Conservation (phyloP, 2,797 vertebrate species). For the Ficedula albicollis region DNA sequence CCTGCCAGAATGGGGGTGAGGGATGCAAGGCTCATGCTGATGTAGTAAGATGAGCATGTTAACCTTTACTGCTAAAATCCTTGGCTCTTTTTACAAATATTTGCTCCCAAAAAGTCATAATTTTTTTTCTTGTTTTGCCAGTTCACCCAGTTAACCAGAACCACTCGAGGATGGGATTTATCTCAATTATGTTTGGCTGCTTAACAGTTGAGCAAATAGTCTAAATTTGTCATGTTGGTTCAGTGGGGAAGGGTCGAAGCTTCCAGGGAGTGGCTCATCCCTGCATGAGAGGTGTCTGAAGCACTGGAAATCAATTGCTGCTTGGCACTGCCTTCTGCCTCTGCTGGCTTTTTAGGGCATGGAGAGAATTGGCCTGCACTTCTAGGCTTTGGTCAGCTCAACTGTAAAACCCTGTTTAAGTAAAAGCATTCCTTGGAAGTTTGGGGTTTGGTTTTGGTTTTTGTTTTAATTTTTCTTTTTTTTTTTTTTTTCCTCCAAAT, state of each 20-base stretch:
- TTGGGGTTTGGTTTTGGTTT: background rate
- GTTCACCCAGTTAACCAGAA: slow-evolving; percentile 28
- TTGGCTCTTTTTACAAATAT: background rate
- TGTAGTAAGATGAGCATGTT: background rate
- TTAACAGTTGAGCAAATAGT: background rate
- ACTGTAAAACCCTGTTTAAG: background rate
- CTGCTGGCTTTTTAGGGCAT: background rate
- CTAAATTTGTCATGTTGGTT: background rate
- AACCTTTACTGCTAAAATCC: slow-evolving; percentile 32
- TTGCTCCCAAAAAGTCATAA: background rate
- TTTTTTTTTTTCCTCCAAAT: background rate
- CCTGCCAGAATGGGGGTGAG: background rate
- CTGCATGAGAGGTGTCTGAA: background rate
- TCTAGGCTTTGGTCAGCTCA: background rate
- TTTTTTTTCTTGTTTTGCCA: background rate
- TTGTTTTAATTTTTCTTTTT: background rate
- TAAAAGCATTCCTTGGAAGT: background rate
- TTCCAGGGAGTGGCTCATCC: background rate
- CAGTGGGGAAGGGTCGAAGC: background rate
- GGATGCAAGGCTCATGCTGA: background rate
- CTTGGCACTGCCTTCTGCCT: background rate
- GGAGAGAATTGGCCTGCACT: background rate
- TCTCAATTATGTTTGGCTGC: background rate
- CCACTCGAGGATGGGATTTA: background rate
- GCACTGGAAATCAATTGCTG: background rate